These are phyloP conservation scores for Heterocephalus glaber DNA, from an alignment of 2,113 vertebrate species.

Conservation along the genomic window DNA sequence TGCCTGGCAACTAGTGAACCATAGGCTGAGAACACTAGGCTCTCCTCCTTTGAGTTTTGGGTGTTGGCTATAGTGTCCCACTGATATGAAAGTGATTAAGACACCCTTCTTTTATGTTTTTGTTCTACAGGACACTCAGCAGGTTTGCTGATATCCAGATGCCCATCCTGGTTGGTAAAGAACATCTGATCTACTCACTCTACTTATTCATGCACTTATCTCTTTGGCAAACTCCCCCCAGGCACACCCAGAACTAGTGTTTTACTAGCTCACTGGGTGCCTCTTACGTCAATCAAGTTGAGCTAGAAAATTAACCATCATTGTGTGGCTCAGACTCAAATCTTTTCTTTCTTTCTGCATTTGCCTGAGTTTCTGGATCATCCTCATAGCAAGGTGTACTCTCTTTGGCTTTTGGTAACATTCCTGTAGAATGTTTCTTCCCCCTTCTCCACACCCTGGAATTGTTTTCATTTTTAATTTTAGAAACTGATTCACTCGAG, in stretches of 20 bases:
- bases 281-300: background rate
- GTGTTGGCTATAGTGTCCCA: background rate
- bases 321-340: background rate
- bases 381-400: background rate
- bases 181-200: too few relatives aligned
- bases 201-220: background rate
- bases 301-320: background rate
- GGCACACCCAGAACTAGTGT: background rate
- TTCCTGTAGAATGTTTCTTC: background rate
- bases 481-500: slow-evolving; percentile 69
- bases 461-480: slow-evolving; percentile 63
- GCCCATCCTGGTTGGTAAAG: background rate
- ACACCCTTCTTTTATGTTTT: background rate
- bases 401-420: background rate
- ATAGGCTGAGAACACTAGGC: background rate
- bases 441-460: background rate
- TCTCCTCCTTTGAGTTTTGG: background rate
- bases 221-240: background rate
- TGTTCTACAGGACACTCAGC: background rate
- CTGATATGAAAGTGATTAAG: background rate
- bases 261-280: background rate
- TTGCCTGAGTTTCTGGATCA: background rate
- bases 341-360: background rate
- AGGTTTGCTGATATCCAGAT: background rate
- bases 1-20: background rate